Percentiles rank a stretch among this genome's conserved stretches.
Conservation (phyloP, 2,797 vertebrate genomes). For the Chelmon rostratus region DNA sequence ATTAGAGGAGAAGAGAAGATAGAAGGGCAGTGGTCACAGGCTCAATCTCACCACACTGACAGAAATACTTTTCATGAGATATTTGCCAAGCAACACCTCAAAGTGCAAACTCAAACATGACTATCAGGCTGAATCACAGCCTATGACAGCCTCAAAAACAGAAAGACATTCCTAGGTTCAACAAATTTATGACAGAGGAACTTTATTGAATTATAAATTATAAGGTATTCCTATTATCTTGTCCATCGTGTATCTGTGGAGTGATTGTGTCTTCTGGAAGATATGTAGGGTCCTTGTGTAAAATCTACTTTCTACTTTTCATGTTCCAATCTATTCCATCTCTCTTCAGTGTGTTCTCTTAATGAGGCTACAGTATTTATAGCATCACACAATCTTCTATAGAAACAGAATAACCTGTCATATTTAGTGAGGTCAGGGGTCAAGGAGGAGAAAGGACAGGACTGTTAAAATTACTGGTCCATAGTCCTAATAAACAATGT, state of each 20-base stretch:
- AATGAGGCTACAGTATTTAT: conserved; percentile 8
- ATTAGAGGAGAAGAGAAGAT: not conserved
- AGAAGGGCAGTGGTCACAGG: not conserved
- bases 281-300: not conserved
- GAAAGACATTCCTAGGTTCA: not conserved
- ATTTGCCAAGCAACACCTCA: not conserved
- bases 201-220: not conserved
- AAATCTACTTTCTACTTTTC: not conserved
- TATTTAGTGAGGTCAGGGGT: conserved; percentile 19
- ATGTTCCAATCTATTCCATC: not conserved
- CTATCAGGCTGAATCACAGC: not conserved
- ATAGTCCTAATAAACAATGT: not conserved
- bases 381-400: not conserved
- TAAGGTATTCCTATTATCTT: not conserved
- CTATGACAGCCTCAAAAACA: not conserved
- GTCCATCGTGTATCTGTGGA: not conserved
- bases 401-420: not conserved
- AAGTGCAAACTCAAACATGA: not conserved
- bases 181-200: not conserved
- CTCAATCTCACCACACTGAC: not conserved
- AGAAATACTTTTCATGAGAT: not conserved
- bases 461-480: conserved; percentile 2
- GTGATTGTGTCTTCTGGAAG: not conserved
- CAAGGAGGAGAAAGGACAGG: conserved; percentile 12
- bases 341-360: not conserved